Percentiles rank a stretch among this genome's conserved stretches.
phyloP scores from a whole-genome alignment of 2,797 vertebrate species.

The Macrochelys suwanniensis region DNA sequence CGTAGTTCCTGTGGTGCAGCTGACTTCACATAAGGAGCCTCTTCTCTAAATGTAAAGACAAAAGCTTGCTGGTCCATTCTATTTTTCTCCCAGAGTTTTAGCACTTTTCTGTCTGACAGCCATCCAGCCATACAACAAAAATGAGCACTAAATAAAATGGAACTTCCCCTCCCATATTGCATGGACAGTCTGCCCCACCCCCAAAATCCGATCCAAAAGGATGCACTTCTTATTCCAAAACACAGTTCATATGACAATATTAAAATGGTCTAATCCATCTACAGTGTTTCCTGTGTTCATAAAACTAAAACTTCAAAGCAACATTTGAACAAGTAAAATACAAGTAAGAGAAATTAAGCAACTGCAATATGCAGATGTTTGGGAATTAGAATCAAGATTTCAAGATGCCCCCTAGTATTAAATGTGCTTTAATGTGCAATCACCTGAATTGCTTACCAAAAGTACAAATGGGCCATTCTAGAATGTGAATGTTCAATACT shows the following conservation, averaged over 20 bases:
- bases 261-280: background rate
- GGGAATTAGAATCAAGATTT: conserved; percentile 45
- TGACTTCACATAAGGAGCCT: accelerated
- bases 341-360: conserved; percentile 23
- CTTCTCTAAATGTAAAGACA: background rate
- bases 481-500: conserved; percentile 2
- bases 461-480: conserved; percentile 24
- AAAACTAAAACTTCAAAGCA: conserved; percentile 42
- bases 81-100: background rate
- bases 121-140: background rate
- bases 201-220: background rate
- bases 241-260: conserved; percentile 7
- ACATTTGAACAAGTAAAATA: conserved; percentile 11
- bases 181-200: background rate
- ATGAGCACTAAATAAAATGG: background rate
- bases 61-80: background rate
- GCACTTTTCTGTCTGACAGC: background rate
- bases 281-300: background rate
- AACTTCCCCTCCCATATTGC: background rate
- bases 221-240: conserved; percentile 25
- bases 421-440: conserved; percentile 34
- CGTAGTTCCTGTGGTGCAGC: accelerated
- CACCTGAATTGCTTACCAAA: conserved; percentile 61
- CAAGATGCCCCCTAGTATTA: conserved; percentile 46
- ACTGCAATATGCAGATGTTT: conserved; percentile 34